A percentile compares a stretch with the other conserved stretches of the same genome.
Conservation (phyloP, 2,797 vertebrate genomes). For the Euphonia xanthogaster region DNA sequence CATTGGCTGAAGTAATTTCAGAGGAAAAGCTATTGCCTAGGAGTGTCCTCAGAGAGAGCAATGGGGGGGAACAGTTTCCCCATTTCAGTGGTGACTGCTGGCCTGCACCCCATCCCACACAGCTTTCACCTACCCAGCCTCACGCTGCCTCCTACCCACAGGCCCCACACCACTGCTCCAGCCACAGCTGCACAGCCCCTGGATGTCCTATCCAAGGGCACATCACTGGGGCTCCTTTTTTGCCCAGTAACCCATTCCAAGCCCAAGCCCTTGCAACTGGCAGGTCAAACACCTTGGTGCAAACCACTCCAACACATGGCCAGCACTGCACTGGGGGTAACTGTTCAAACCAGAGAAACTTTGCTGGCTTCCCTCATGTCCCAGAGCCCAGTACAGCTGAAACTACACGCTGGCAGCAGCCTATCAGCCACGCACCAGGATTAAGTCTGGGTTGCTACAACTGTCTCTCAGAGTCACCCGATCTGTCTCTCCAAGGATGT, state of each 20-base stretch:
- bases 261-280: not conserved
- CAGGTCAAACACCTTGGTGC: not conserved
- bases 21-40: not conserved
- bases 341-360: not conserved
- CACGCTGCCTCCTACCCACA: fast-evolving
- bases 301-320: not conserved
- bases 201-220: not conserved
- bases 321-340: not conserved
- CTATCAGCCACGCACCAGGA: not conserved
- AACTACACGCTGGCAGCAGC: not conserved
- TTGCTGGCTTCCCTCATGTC: not conserved
- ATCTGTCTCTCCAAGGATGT: conserved; percentile 42
- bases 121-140: not conserved
- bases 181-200: not conserved
- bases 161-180: fast-evolving
- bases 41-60: not conserved
- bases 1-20: fast-evolving
- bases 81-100: not conserved
- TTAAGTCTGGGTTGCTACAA: conserved; percentile 40
- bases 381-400: not conserved
- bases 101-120: fast-evolving
- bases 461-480: conserved; percentile 3
- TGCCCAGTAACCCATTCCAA: not conserved
- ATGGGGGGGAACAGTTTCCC: not conserved
- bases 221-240: not conserved